Evolutionary conservation across 2,888 invertebrate species (phyloP), one percentile per base, ranked within the genome.

Genomic region (Sisyra nigra): DNA sequence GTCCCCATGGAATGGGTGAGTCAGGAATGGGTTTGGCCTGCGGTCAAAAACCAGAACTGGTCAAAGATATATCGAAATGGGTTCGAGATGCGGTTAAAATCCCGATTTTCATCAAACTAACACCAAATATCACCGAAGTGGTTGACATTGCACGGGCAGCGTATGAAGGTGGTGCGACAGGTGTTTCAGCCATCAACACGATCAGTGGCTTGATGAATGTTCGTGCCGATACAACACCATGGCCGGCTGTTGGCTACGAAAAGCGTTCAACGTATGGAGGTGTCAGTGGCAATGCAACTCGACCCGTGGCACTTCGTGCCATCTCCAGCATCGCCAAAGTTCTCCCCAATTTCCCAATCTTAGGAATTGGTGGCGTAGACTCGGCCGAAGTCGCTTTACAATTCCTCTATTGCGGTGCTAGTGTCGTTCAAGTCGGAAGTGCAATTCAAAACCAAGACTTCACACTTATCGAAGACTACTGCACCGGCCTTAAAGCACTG

Each of bases 1-100:
- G 98, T 60, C 97, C 97, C 0, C 97, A 98, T 62, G 97, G 97
- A 5, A 97, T 98, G 94, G 94, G 93, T 2, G 96, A 96, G 60
- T 78, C 85, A 9, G 96, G 96, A 33, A 97, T 98, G 97, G 98
- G 97, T 0, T 67, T 98, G 41, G 97, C 97, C 37, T 97, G 97
- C 62, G 97, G 97, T 45, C 94, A 96, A 85, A 80, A 92, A 59
- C 85, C 93, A 0, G 76, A 78, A 19, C 61, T 93, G 46, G 96
- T 98, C 2, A 72, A 77, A 50, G 77, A 84, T 48, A 97, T 98
- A 55, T 83, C 93, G 0, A 66, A 72, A 44, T 98, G 97, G 97
- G 91, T 97, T 9, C 70, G 81, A 42, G 73, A 69, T 24, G 80
- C 85, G 0, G 75, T 92, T 7, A 82, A 82, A 56, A 88, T 98